Conservation (phyloP, 2,113 vertebrate genomes). For the Sinocyclocheilus rhinocerous region DNA sequence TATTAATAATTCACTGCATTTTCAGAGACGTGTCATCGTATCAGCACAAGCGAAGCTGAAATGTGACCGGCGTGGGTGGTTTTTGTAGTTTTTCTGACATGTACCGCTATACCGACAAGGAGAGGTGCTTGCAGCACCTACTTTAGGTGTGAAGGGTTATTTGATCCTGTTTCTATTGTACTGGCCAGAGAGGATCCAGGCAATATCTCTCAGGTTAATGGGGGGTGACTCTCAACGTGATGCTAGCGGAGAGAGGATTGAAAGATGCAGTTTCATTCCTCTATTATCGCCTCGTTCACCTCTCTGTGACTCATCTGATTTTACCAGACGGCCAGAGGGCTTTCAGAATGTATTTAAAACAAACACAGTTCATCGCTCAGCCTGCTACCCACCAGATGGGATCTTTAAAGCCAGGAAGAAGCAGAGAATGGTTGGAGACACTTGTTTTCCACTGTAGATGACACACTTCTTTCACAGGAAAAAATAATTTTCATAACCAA, state of each 20-base stretch:
- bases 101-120: not conserved
- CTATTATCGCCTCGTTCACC: constrained; percentile 64
- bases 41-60: not conserved
- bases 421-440: constrained; percentile 6
- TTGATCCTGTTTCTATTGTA: constrained; percentile 46
- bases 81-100: constrained; percentile 5
- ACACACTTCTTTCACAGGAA: not conserved
- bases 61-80: not conserved
- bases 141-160: constrained; percentile 33
- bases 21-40: constrained; percentile 42
- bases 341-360: constrained; percentile 56
- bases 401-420: constrained; percentile 23
- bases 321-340: constrained; percentile 62
- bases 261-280: constrained; percentile 63
- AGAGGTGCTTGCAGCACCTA: constrained; percentile 3
- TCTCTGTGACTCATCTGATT: constrained; percentile 71
- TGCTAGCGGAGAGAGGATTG: constrained; percentile 66
- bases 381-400: constrained; percentile 31
- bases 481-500: not conserved
- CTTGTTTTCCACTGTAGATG: not conserved
- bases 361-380: constrained; percentile 39
- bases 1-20: constrained; percentile 53
- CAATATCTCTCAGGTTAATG: constrained; percentile 74
- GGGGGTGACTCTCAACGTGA: constrained; percentile 71
- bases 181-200: constrained; percentile 58